Conservation (phyloP, 1,140 invertebrate genomes). For the Pinna nobilis region DNA sequence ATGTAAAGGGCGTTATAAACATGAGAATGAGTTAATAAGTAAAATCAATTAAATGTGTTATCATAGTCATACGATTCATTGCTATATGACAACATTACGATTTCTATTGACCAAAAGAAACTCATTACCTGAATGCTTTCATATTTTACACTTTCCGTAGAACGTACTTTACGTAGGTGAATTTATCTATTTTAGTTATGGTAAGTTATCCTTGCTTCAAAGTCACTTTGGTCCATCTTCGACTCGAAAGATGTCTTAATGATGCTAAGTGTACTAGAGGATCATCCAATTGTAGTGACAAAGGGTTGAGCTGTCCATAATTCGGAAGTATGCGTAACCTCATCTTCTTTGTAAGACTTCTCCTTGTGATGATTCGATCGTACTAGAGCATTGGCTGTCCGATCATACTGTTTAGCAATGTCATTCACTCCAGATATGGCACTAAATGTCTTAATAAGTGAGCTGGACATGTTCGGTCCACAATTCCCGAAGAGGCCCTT, state of each 20-base stretch:
- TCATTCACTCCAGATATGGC: constrained; percentile 2
- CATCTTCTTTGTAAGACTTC: constrained; percentile 1
- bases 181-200: constrained; percentile 1
- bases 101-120: no score
- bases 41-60: no score
- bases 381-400: background rate
- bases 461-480: background rate
- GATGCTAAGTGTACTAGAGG: background rate
- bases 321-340: background rate
- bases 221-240: background rate
- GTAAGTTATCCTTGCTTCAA: background rate
- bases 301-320: background rate
- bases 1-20: no score
- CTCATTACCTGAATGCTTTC: background rate
- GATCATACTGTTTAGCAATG: constrained; percentile 11
- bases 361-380: background rate
- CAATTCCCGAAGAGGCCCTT: constrained; percentile 1
- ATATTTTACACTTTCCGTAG: background rate
- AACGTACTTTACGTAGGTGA: background rate
- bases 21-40: no score
- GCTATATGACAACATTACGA: no score
- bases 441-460: background rate
- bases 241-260: no score
- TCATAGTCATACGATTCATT: no score
- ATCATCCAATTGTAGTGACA: background rate